phyloP scores from a whole-genome alignment of 2,113 vertebrate genomes.

The Chionodraco myersi region DNA sequence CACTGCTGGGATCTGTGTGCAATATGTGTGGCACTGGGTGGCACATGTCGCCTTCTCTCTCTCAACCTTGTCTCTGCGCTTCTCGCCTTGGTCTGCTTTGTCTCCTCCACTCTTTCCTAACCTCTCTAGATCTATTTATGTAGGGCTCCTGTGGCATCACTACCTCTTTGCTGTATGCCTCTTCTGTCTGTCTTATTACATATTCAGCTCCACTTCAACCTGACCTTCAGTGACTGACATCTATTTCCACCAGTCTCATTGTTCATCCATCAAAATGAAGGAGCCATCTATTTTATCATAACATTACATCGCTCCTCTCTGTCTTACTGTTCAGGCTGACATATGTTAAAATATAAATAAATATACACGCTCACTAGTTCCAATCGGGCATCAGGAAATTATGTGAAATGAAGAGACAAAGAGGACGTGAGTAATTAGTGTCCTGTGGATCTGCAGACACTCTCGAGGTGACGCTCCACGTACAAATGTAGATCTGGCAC shows the following conservation, averaged over 20 bases:
- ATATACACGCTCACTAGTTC: not conserved
- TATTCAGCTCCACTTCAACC: conserved; percentile 25
- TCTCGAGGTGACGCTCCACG: conserved; percentile 8
- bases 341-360: not conserved
- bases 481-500: not conserved
- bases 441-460: conserved; percentile 19
- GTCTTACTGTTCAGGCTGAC: not conserved
- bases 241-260: conserved; percentile 7
- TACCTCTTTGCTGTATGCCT: not conserved
- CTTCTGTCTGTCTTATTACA: conserved; percentile 41
- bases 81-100: conserved; percentile 27
- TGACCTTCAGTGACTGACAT: conserved; percentile 26
- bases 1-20: conserved; percentile 36
- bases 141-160: not conserved
- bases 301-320: not conserved
- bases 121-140: conserved; percentile 25
- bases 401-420: not conserved
- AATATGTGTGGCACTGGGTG: conserved; percentile 28
- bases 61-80: conserved; percentile 24
- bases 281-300: conserved; percentile 23
- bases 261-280: conserved; percentile 17
- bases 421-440: conserved; percentile 13
- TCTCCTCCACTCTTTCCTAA: conserved; percentile 17
- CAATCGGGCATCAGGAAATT: not conserved
- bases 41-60: conserved; percentile 45